Base-by-base conservation (phyloP, 1,140 invertebrate genomes). In the Chironomus tepperi region DNA sequence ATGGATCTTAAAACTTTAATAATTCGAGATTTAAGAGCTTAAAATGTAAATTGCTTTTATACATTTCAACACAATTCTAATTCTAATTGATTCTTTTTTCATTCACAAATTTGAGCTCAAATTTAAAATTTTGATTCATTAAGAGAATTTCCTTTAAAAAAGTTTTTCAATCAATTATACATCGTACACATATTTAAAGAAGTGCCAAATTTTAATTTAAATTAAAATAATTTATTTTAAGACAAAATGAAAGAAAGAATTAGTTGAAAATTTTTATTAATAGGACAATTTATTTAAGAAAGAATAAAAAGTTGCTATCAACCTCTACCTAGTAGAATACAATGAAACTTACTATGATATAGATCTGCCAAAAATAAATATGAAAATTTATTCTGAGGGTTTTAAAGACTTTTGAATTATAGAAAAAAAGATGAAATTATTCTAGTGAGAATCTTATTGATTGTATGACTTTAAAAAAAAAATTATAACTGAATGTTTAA, bases 151-250 rank as follows among this genome's bases (percentile, higher is more conserved):
- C 24, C 24, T 34, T 34, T 34, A 34, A 34, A 2, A 34, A 57
- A 57, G 5, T 57, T 57, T n/a, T n/a, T 57, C 47, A 57, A 57
- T 57, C 47, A 57, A 57, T n/a, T 12, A 12, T n/a, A 57, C 3
- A 47, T n/a, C 12, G 12, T 57, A 57, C 12, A n/a, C 47, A 57
- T 57, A n/a, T 57, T 57, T 57, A n/a, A 57, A 57, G 77, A 76
- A 75, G 43, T 76, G 67, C 76, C 77, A 77, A 77, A 77, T 76
- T 74, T 57, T 73, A 74, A 72, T 77, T 76, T 77, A 76, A 73
- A 76, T 75, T 76, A 73, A 70, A 74, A n/a, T 3, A 19, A 34
- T 34, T 34, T 34, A 34, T 2, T 34, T 34, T 34, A 34, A 34
- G 24, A 34, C 24, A 34, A 34, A 34, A 34, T n/a, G n/a, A 34